phyloP scores from a whole-genome alignment of 1,140 invertebrate species.

The Drepana arcuata region DNA sequence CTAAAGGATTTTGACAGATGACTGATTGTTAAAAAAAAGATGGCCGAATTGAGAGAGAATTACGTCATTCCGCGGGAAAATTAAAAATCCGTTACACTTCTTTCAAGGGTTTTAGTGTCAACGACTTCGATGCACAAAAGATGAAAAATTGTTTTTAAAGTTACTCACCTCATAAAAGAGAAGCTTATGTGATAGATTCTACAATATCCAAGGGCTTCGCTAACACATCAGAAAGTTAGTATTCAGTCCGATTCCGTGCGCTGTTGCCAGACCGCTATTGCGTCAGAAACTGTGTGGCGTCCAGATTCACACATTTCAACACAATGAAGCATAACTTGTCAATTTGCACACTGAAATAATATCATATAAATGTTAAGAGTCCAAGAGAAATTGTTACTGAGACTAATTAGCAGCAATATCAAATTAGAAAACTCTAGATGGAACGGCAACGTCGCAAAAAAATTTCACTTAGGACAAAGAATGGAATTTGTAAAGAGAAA shows the following conservation, averaged over 20 bases:
- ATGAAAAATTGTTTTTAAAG: constrained; percentile 2
- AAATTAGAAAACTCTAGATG: constrained; percentile 15
- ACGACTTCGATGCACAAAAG: constrained; percentile 1
- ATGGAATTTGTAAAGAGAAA: no score
- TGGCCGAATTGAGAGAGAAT: constrained; percentile 31
- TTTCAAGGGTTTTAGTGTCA: constrained; percentile 7
- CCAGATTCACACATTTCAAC: constrained; percentile 61
- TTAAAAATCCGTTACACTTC: constrained; percentile 36
- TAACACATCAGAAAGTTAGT: constrained; percentile 45
- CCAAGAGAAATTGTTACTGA: neutral
- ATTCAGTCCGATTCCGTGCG: constrained; percentile 51
- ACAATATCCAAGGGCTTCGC: constrained; percentile 29
- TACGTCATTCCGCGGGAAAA: constrained; percentile 65
- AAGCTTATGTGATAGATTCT: constrained; percentile 22
- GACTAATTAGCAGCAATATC: neutral
- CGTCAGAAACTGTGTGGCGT: constrained; percentile 59
- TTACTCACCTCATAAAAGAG: constrained; percentile 50
- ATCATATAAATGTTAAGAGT: neutral
- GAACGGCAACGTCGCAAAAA: constrained; percentile 58
- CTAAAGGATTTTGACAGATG: constrained; percentile 34
- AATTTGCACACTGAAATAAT: constrained; percentile 11
- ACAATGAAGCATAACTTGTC: constrained; percentile 45
- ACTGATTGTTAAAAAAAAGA: constrained; percentile 47
- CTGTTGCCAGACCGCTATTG: constrained; percentile 65
- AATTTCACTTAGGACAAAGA: no score